These are phyloP conservation scores for Cacatua alba DNA, from an alignment of 2,113 vertebrate genomes.

Conservation along the genomic window DNA sequence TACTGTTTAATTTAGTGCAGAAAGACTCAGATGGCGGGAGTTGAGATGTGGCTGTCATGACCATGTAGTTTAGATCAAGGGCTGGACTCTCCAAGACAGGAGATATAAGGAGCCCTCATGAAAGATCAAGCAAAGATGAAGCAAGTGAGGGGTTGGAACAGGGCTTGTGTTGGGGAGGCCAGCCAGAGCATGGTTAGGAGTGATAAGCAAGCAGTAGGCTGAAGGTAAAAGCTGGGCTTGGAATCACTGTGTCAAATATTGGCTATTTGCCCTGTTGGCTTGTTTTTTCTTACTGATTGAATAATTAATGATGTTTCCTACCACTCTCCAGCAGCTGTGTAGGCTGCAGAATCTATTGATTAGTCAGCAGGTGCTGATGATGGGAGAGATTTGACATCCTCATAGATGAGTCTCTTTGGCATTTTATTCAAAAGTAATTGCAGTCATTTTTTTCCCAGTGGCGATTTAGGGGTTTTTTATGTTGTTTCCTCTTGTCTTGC, in stretches of 20 bases:
- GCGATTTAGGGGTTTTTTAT: background rate
- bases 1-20: background rate
- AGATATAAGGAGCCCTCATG: background rate
- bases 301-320: background rate
- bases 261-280: background rate
- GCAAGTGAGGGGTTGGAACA: background rate
- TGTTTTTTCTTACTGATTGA: background rate
- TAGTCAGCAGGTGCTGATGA: background rate
- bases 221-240: background rate
- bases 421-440: background rate
- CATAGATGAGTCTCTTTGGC: background rate
- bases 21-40: background rate
- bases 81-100: background rate
- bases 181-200: background rate
- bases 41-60: background rate
- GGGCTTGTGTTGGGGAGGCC: background rate
- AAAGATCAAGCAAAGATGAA: background rate
- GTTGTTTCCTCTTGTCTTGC: background rate
- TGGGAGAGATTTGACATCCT: background rate
- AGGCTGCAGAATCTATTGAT: background rate
- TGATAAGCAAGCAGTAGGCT: background rate
- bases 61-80: background rate
- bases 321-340: background rate
- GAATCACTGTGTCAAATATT: fast-evolving
- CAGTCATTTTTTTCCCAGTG: background rate